Base-by-base conservation (phyloP, 2,113 vertebrate genomes). In the Xenus cinereus region DNA sequence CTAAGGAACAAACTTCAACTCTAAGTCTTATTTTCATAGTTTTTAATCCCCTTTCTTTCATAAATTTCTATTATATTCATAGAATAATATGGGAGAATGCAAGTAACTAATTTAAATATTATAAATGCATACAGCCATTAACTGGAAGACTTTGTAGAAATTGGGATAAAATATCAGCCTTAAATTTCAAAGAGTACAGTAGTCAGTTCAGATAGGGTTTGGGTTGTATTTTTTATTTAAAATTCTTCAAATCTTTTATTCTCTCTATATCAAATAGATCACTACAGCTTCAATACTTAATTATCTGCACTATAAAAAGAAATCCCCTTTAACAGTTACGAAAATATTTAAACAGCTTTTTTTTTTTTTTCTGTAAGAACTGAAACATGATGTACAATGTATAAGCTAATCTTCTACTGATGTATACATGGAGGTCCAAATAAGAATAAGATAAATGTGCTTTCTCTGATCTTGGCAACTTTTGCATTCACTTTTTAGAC, bases 231-330 rank as follows among this genome's bases (percentile, higher is more conserved):
- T 91, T 94, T 84, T 74, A 86, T 84, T 89, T 93, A 57, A 91
- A 89, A 85, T 94, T 89, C 86, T 82, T 97, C 90, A 93, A 78
- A 92, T 96, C 56, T 93, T 96, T 79, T 90, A 95, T 97, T 95
- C 86, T 69, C 45, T 89, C 66, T 93, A 32, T 74, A 95, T 95
- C 77, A 91, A 87, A 82, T 33, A 81, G 48, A 92, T 91, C 71
- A 46, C 73, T 94, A 48, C 41, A 91, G 62, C 84, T 93, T 96
- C 62, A 84, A 37, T 84, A 79, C 77, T 84, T 92, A 84, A 96
- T 90, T 94, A 92, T 95, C 86, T 83, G 74, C 41, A 64, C 73
- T 82, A 79, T 89, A 95, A 75, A 95, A 95, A 95, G 57, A 92
- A 93, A 92, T 79, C 2, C 3, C 19, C 12, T 63, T 57, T 94